phyloP scores from a whole-genome alignment of 2,797 vertebrate genomes.

The Sitta carolinensis region DNA sequence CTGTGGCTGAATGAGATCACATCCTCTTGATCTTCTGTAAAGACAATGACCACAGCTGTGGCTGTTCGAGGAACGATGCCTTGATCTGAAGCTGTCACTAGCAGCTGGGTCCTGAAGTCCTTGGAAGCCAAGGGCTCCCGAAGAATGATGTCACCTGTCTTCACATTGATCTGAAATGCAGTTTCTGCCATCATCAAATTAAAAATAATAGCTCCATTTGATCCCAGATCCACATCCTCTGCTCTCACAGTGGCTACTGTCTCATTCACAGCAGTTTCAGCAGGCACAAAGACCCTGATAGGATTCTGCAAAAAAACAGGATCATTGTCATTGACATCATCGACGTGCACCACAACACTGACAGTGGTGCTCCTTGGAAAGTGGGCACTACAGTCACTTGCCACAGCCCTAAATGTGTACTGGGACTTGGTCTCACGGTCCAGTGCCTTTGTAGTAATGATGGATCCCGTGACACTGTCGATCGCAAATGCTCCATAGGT shows the following conservation, averaged over 20 bases:
- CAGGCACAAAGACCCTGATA: slow-evolving; percentile 76
- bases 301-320: slow-evolving; percentile 83
- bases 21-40: slow-evolving; percentile 77
- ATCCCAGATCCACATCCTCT: slow-evolving; percentile 81
- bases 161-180: slow-evolving; percentile 77
- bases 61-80: slow-evolving; percentile 79
- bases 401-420: slow-evolving; percentile 80
- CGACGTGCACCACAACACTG: slow-evolving; percentile 79
- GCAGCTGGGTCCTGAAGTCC: slow-evolving; percentile 76
- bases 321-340: slow-evolving; percentile 89
- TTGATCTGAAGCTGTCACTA: slow-evolving; percentile 81
- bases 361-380: slow-evolving; percentile 81
- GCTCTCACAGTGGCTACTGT: slow-evolving; percentile 77
- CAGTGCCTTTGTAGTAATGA: slow-evolving; percentile 77
- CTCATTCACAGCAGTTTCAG: slow-evolving; percentile 70
- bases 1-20: slow-evolving; percentile 80
- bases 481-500: slow-evolving; percentile 82
- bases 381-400: slow-evolving; percentile 80
- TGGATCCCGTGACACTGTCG: slow-evolving; percentile 72
- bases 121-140: slow-evolving; percentile 70
- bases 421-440: slow-evolving; percentile 84
- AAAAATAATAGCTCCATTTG: slow-evolving; percentile 84
- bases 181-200: slow-evolving; percentile 73
- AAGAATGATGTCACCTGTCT: slow-evolving; percentile 83
- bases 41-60: slow-evolving; percentile 83